phyloP scores from a whole-genome alignment of 2,113 vertebrate species.

The Zingel zingel region DNA sequence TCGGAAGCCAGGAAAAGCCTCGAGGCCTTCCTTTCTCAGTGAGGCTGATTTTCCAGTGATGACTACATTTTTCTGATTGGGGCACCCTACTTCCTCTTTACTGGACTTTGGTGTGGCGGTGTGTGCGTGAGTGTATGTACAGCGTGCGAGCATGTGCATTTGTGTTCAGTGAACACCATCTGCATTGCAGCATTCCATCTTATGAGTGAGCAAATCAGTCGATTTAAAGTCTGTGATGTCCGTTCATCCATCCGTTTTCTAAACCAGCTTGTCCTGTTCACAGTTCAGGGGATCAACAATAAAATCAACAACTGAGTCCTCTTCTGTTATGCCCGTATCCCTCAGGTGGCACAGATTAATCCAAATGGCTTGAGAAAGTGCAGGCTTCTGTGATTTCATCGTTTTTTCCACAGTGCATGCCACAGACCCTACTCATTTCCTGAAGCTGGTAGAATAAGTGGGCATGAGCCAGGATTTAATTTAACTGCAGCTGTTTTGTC shows the following conservation, averaged over 20 bases:
- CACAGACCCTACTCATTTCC: slow-evolving; percentile 72
- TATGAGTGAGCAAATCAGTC: background rate
- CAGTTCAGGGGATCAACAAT: background rate
- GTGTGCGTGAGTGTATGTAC: slow-evolving; percentile 14
- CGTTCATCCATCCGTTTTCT: background rate
- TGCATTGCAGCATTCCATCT: background rate
- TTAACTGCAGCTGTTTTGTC: slow-evolving; percentile 60
- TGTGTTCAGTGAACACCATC: slow-evolving; percentile 2
- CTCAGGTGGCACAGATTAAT: slow-evolving; percentile 61
- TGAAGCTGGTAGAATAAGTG: slow-evolving; percentile 69
- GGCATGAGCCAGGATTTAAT: slow-evolving; percentile 61
- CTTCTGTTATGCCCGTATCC: slow-evolving; percentile 1
- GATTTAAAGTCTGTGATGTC: background rate
- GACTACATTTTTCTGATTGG: slow-evolving; percentile 77
- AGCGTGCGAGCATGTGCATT: slow-evolving; percentile 6
- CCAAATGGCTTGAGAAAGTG: slow-evolving; percentile 43
- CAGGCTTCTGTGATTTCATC: slow-evolving; percentile 52
- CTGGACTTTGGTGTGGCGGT: slow-evolving; percentile 43
- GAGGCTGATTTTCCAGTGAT: slow-evolving; percentile 80
- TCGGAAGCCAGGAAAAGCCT: slow-evolving; percentile 68
- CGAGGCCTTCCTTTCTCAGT: slow-evolving; percentile 52
- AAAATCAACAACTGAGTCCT: slow-evolving; percentile 7
- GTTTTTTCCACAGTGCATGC: slow-evolving; percentile 69
- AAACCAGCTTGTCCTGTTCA: background rate
- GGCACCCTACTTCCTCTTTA: slow-evolving; percentile 48